These are phyloP conservation scores for Tetranychus truncatus DNA, from an alignment of 2,888 invertebrate genomes.

Conservation along the genomic window DNA sequence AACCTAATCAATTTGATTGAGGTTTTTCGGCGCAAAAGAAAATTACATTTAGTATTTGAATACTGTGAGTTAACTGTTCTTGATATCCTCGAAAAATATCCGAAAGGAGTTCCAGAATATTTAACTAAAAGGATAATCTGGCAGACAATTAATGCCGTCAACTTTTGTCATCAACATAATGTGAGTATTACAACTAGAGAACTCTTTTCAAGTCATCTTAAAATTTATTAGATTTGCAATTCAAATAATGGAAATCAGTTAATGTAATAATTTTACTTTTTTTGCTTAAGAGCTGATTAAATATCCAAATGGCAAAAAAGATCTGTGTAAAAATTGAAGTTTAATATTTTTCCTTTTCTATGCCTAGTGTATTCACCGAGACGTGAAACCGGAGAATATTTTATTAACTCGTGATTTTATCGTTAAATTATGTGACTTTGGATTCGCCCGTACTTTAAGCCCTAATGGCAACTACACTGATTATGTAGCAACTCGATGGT, in stretches of 20 bases:
- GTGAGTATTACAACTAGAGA: slow-evolving; percentile 29
- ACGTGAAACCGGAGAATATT: slow-evolving; percentile 98
- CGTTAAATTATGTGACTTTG: slow-evolving; percentile 89
- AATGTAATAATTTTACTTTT: neutral
- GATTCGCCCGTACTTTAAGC: slow-evolving; percentile 81
- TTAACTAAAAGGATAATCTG: slow-evolving; percentile 78
- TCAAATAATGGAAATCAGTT: neutral
- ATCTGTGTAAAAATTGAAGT: neutral
- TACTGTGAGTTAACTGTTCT: slow-evolving; percentile 93
- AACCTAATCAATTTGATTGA: slow-evolving; percentile 91
- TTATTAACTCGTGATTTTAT: slow-evolving; percentile 75
- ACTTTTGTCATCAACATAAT: slow-evolving; percentile 89
- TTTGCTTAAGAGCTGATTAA: no score
- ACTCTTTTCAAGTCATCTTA: neutral
- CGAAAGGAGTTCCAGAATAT: slow-evolving; percentile 65
- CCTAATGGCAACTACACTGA: slow-evolving; percentile 83
- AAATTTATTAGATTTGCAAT: neutral
- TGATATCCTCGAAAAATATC: slow-evolving; percentile 83
- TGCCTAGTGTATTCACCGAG: slow-evolving; percentile 52
- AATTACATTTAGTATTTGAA: slow-evolving; percentile 92
- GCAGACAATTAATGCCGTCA: slow-evolving; percentile 85
- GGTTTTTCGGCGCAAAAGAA: slow-evolving; percentile 83
- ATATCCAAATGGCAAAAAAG: neutral
- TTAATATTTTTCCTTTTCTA: neutral
- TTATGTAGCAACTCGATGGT: slow-evolving; percentile 98